Percentiles rank a stretch among this genome's conserved stretches.
Evolutionary conservation across 1,140 invertebrate genomes (phyloP).

Genomic region (Plutomurus gul): DNA sequence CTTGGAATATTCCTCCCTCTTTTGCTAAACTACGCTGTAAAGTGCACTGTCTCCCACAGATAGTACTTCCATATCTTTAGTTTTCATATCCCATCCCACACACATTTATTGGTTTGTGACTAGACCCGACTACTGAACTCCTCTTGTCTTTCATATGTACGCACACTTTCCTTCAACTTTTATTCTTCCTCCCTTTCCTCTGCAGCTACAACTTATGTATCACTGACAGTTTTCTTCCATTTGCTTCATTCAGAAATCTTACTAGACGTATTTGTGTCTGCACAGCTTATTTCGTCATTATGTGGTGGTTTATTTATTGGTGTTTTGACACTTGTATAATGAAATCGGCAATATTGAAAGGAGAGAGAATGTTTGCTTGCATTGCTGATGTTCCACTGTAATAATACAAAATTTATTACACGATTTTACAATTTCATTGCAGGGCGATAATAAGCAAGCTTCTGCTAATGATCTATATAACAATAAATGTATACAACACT

Average conservation of each 20-base stretch:
- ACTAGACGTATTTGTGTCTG: too few species aligned
- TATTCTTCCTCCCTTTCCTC: background rate
- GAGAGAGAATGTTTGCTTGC: background rate
- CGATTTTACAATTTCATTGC: background rate
- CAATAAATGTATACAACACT: too few species aligned
- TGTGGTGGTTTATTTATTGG: background rate
- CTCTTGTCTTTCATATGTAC: constrained; percentile 7
- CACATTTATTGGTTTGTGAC: constrained; percentile 19
- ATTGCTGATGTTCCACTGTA: background rate
- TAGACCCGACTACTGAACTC: background rate
- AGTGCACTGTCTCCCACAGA: constrained; percentile 8
- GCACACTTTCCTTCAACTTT: background rate
- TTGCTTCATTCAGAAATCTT: too few species aligned
- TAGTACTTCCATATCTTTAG: constrained; percentile 29
- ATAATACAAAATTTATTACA: background rate
- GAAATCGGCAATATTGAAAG: background rate
- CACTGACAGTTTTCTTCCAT: background rate
- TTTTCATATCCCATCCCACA: constrained; percentile 26
- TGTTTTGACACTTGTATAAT: constrained; percentile 1
- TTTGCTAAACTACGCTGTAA: background rate
- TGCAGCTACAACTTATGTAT: background rate
- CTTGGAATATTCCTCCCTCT: constrained; percentile 17
- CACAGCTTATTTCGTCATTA: too few species aligned
- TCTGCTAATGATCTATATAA: too few species aligned
- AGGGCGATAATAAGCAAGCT: too few species aligned